Conservation (phyloP, 2,888 invertebrate species). For the Choreutis nemorana region DNA sequence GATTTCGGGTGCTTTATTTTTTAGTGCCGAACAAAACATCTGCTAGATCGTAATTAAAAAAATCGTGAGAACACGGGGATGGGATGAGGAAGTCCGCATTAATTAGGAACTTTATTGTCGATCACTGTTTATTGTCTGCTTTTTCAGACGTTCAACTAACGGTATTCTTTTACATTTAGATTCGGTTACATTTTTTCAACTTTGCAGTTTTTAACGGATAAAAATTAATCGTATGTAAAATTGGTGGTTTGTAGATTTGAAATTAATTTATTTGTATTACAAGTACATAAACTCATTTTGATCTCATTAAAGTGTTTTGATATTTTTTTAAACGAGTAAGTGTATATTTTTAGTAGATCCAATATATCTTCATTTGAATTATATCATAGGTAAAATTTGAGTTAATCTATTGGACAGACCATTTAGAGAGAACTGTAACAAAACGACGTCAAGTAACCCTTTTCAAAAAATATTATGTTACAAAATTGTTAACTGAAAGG, state of each 20-base stretch:
- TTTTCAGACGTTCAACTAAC: too few species aligned
- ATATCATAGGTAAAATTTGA: neutral
- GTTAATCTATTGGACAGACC: neutral
- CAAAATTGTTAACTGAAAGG: slow-evolving; percentile 23
- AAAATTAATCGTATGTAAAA: neutral
- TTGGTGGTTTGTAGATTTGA: slow-evolving; percentile 1
- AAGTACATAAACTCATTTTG: too few species aligned
- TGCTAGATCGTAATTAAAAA: slow-evolving; percentile 54
- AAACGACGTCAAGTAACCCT: slow-evolving; percentile 25
- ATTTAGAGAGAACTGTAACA: slow-evolving; percentile 2
- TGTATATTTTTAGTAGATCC: neutral
- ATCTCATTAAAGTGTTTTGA: too few species aligned
- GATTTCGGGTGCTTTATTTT: slow-evolving; percentile 39
- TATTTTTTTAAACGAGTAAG: too few species aligned
- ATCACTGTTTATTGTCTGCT: slow-evolving; percentile 17
- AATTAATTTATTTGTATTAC: too few species aligned
- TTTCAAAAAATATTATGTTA: slow-evolving; percentile 46
- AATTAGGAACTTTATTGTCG: slow-evolving; percentile 29
- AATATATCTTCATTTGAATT: neutral
- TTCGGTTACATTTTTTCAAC: neutral
- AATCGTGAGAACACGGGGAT: slow-evolving; percentile 56
- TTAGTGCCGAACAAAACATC: slow-evolving; percentile 43
- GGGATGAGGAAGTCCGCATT: slow-evolving; percentile 37
- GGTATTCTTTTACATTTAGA: neutral
- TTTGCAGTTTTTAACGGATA: neutral